Percentiles rank a stretch among this genome's conserved stretches.
phyloP scores from a whole-genome alignment of 1,140 invertebrate species.

The Mycetomoellerius zeteki region DNA sequence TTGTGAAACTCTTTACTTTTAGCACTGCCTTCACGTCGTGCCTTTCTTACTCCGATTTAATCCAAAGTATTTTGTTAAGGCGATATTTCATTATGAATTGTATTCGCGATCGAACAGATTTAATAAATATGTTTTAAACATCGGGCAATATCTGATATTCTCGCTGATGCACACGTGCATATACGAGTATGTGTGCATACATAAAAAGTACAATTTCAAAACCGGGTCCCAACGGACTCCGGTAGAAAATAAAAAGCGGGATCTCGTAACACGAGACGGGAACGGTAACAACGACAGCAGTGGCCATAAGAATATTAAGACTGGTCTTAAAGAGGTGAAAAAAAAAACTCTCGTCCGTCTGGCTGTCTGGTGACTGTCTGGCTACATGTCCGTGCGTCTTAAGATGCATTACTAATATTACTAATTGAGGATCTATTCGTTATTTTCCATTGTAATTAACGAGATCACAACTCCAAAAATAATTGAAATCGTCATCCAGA shows the following conservation, averaged over 20 bases:
- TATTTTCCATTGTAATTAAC: conserved; percentile 11
- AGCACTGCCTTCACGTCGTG: too few species aligned
- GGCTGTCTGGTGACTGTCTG: conserved; percentile 79
- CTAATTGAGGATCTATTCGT: neutral
- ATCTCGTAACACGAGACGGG: conserved; percentile 12
- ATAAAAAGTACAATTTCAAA: conserved; percentile 65
- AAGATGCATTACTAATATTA: conserved; percentile 22
- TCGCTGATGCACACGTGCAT: neutral
- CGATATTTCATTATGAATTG: neutral
- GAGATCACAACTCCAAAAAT: neutral
- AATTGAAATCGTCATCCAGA: neutral
- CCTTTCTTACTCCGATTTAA: too few species aligned
- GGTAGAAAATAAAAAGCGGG: conserved; percentile 34
- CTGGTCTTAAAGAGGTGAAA: conserved; percentile 64
- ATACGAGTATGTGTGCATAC: too few species aligned
- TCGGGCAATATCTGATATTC: neutral
- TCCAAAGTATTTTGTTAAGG: neutral
- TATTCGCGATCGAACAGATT: neutral
- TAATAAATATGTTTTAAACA: neutral
- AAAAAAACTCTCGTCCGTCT: conserved; percentile 67
- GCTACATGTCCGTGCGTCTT: conserved; percentile 11
- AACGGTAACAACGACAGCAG: conserved; percentile 32
- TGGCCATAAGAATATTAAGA: conserved; percentile 71
- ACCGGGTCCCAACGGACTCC: conserved; percentile 7
- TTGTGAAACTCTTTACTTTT: too few species aligned